Base-by-base conservation (phyloP, 2,888 invertebrate genomes). In the Campopleginae sp. region DNA sequence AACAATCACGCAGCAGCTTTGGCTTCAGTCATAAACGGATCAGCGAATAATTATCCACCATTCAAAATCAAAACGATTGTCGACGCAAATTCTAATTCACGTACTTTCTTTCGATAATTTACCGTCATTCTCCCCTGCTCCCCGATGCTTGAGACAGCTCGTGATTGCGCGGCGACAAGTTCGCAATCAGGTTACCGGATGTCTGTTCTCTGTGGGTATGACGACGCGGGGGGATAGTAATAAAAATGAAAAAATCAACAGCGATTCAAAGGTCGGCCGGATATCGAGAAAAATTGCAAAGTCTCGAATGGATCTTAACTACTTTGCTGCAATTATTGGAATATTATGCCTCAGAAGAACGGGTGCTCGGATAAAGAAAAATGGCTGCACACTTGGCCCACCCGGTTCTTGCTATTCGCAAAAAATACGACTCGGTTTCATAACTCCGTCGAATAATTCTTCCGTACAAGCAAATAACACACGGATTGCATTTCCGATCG, bases 401-500 rank as follows among this genome's bases (percentile, higher is more conserved):
- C 38, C 23, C 19, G 17, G 58, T 7, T 31, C n/a, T 19, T 2
- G 31, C 31, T 19, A 2, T 46, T 38, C 58, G 23, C 19, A 66
- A 54, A 71, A 71, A 84, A 66, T 71, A 27, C 80, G 70, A 63
- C 38, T 54, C 23, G 46, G 58, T 65, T 84, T 80, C 48, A 76
- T 38, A 76, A 71, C 80, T 61, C 71, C 71, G 51, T 42, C 72
- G 33, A 51, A 51, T 77, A 75, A 77, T 79, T 75, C 38, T 44
- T 65, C 46, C 71, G 70, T 72, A 72, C 71, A 51, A 76, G 75
- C 82, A 71, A 80, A 66, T 23, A 58, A 27, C 54, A 27, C 83
- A 83, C 86, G 86, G 85, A 89, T 88, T 87, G 82, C 85, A 87
- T 87, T 88, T 87, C 78, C 76, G 75, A 44, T 61, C 80, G 46